These are phyloP conservation scores for Oryctolagus cuniculus DNA, from an alignment of 2,113 vertebrate species.

Conservation along the genomic window DNA sequence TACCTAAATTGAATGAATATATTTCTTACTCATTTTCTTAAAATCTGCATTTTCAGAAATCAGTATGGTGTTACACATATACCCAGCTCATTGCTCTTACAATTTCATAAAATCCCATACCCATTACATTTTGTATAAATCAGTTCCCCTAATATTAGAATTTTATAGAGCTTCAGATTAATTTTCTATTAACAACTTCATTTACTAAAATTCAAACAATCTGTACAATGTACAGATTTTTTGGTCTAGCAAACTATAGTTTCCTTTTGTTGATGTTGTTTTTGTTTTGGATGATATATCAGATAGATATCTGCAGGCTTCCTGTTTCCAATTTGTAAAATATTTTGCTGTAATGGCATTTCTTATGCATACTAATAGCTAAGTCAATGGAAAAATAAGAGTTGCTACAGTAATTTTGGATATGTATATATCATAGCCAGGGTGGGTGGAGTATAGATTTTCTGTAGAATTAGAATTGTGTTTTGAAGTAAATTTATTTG, in stretches of 20 bases:
- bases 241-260: not conserved
- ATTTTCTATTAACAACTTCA: not conserved
- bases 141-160: not conserved
- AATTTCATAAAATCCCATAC: not conserved
- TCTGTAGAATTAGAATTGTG: slow-evolving; percentile 20
- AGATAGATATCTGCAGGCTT: not conserved
- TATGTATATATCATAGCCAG: slow-evolving; percentile 22
- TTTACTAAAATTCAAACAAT: slow-evolving; percentile 23
- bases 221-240: not conserved
- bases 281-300: not conserved
- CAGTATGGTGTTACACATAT: not conserved
- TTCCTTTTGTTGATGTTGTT: not conserved
- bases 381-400: not conserved
- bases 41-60: slow-evolving; percentile 39
- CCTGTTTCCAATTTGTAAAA: not conserved
- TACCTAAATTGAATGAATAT: not conserved
- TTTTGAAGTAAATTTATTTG: slow-evolving; percentile 27
- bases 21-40: not conserved
- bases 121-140: not conserved
- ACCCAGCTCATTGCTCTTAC: not conserved
- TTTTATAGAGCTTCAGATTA: not conserved
- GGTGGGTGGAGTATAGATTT: not conserved
- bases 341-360: not conserved
- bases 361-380: not conserved
- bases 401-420: not conserved